Evolutionary conservation across 2,113 vertebrate genomes (phyloP).

Genomic region (Muntiacus reevesi): DNA sequence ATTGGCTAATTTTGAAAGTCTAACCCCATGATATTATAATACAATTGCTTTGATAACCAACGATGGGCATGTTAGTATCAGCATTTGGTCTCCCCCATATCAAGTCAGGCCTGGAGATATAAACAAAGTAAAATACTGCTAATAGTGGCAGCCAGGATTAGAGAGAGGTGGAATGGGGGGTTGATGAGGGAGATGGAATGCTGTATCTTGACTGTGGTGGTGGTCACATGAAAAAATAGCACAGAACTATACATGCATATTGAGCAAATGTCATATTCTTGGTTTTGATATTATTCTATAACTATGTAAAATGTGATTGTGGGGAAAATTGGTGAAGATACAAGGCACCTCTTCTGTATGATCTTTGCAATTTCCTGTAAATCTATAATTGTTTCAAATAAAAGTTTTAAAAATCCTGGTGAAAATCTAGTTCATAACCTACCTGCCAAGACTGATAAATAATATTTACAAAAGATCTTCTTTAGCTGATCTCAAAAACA

Average conservation of each 20-base stretch:
- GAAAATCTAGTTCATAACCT: conserved; percentile 24
- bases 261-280: neutral
- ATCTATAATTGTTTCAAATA: conserved; percentile 38
- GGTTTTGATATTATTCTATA: neutral
- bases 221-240: neutral
- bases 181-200: neutral
- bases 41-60: neutral
- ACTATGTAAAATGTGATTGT: neutral
- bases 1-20: neutral
- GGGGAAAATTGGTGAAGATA: neutral
- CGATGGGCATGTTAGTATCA: neutral
- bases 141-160: neutral
- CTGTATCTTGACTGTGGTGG: neutral
- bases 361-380: neutral
- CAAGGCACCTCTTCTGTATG: neutral
- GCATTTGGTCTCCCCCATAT: neutral
- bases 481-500: conserved; percentile 21
- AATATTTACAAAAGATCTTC: neutral
- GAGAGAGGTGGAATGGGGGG: neutral
- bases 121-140: neutral
- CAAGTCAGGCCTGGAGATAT: neutral
- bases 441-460: neutral
- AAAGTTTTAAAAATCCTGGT: neutral
- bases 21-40: neutral
- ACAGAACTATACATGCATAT: neutral